These are phyloP conservation scores for Dolichomitus sp. DNA, from an alignment of 2,888 invertebrate species.

Conservation along the genomic window DNA sequence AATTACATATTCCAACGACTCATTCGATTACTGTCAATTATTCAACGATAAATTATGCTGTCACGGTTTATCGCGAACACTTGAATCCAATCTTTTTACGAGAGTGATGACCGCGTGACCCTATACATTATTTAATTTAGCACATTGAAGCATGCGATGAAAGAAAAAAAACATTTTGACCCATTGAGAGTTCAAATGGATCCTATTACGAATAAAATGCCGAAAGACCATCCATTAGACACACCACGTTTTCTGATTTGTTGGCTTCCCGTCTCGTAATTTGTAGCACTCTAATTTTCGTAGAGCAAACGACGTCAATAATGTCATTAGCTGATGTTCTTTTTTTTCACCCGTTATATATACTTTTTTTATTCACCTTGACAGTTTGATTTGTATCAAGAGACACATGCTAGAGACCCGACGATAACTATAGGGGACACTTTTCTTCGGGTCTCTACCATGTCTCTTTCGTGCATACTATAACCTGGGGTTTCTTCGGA, in stretches of 20 bases:
- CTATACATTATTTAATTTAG: slow-evolving; percentile 12
- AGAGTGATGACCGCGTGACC: slow-evolving; percentile 13
- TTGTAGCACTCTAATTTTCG: neutral
- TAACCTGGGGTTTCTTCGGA: no score
- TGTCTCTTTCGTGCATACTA: no score
- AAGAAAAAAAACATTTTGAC: slow-evolving; percentile 18
- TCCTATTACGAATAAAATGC: slow-evolving; percentile 27
- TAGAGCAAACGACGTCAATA: neutral
- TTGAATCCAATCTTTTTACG: neutral
- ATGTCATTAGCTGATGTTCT: neutral
- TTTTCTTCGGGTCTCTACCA: no score
- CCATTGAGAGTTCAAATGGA: slow-evolving; percentile 23
- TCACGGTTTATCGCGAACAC: neutral
- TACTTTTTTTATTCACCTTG: neutral
- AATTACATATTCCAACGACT: slow-evolving; percentile 12
- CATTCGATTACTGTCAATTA: slow-evolving; percentile 5
- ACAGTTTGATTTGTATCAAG: neutral
- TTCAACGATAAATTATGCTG: neutral
- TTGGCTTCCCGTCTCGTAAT: neutral
- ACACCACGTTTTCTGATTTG: neutral
- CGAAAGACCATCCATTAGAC: neutral
- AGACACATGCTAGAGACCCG: neutral
- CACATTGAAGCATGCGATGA: neutral
- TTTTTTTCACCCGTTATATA: neutral
- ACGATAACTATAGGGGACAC: no score